Percentiles rank a stretch among this genome's conserved stretches.
phyloP scores from a whole-genome alignment of 2,797 vertebrate species.

The Pelochelys cantorii region DNA sequence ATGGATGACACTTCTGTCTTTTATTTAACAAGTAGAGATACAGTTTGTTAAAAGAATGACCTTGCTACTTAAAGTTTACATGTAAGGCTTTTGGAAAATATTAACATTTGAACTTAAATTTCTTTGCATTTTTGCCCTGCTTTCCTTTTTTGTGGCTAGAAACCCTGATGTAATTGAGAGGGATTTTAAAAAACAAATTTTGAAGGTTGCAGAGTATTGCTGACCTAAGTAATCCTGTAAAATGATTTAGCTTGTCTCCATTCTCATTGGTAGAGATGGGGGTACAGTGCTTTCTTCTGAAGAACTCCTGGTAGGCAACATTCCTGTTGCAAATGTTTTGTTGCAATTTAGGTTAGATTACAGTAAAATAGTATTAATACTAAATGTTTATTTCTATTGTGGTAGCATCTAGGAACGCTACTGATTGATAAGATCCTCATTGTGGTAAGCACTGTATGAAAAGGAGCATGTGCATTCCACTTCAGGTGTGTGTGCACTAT shows the following conservation, averaged over 20 bases:
- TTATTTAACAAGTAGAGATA: constrained; percentile 71
- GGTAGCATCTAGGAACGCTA: neutral
- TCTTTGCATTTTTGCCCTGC: neutral
- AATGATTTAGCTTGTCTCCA: constrained; percentile 13
- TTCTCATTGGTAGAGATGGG: neutral
- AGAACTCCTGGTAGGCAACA: neutral
- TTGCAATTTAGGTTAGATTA: neutral
- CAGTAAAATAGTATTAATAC: neutral
- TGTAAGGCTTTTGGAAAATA: constrained; percentile 17
- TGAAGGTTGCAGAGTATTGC: neutral
- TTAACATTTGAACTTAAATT: constrained; percentile 33
- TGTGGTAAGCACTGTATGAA: neutral
- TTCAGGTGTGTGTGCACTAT: neutral
- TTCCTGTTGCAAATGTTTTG: neutral
- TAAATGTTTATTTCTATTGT: neutral
- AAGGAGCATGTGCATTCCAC: neutral
- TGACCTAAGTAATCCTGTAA: neutral
- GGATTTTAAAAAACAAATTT: neutral
- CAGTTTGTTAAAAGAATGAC: constrained; percentile 20
- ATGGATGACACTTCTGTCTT: constrained; percentile 74
- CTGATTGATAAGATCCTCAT: neutral
- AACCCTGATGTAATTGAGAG: neutral
- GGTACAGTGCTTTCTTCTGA: neutral
- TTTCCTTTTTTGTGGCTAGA: neutral
- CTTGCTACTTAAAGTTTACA: constrained; percentile 35